Evolutionary conservation across 1,140 invertebrate species (phyloP).

Genomic region (Conus ventricosus): DNA sequence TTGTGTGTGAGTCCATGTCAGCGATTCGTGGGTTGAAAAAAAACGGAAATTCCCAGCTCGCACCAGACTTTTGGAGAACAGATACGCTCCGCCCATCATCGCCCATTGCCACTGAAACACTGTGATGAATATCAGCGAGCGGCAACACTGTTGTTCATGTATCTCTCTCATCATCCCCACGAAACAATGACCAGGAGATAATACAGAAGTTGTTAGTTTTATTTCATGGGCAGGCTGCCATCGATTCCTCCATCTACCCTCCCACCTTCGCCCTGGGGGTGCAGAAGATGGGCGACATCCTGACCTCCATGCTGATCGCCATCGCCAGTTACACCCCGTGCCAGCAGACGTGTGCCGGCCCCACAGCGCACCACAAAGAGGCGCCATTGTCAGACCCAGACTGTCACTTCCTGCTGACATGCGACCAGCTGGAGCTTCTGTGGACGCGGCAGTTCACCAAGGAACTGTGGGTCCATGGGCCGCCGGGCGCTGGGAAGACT

Average conservation of each 20-base stretch:
- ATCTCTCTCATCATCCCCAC: too few relatives aligned
- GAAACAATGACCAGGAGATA: too few relatives aligned
- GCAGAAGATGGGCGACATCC: conserved; percentile 53
- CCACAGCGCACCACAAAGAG: not conserved
- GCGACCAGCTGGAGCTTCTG: conserved; percentile 66
- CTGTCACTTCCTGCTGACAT: conserved; percentile 62
- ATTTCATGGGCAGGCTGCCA: conserved; percentile 15
- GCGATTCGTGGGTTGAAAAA: too few relatives aligned
- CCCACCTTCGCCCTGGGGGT: conserved; percentile 50
- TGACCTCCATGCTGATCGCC: conserved; percentile 50
- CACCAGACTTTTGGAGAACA: too few relatives aligned
- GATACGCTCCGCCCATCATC: too few relatives aligned
- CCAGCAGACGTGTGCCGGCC: not conserved
- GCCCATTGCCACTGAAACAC: too few relatives aligned
- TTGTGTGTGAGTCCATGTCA: too few relatives aligned
- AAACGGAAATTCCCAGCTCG: too few relatives aligned
- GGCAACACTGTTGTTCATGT: too few relatives aligned
- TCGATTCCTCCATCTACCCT: conserved; percentile 52
- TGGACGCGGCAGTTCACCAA: conserved; percentile 62
- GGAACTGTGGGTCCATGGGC: conserved; percentile 67
- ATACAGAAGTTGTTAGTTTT: too few relatives aligned
- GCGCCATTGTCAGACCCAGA: conserved; percentile 4
- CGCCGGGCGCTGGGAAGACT: conserved; percentile 63
- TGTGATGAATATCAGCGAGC: too few relatives aligned
- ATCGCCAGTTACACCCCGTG: conserved; percentile 59